Conservation (phyloP, 2,113 vertebrate species). For the Salvelinus sp. region DNA sequence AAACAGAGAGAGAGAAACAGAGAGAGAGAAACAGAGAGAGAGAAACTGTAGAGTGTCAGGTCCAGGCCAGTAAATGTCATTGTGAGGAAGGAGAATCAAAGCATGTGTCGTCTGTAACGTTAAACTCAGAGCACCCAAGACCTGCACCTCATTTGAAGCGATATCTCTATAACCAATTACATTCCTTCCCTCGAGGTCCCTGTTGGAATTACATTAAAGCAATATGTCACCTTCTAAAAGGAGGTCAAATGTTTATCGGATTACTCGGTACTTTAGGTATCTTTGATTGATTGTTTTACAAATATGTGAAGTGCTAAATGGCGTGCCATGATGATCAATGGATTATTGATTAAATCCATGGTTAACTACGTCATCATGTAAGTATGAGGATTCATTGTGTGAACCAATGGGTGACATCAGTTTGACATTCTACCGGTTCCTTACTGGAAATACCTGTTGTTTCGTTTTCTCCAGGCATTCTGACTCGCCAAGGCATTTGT, state of each 20-base stretch:
- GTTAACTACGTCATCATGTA: background rate
- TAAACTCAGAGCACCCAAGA: conserved; percentile 37
- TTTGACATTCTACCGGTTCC: background rate
- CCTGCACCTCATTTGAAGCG: conserved; percentile 24
- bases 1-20: background rate
- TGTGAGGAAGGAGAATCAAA: conserved; percentile 39
- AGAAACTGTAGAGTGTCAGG: background rate
- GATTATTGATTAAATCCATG: too few relatives aligned
- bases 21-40: background rate
- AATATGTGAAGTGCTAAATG: too few relatives aligned
- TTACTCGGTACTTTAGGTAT: too few relatives aligned
- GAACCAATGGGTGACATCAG: background rate
- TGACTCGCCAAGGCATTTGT: too few relatives aligned
- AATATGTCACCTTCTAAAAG: background rate
- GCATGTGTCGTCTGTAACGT: conserved; percentile 37
- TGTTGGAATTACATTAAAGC: background rate
- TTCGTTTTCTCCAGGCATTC: background rate
- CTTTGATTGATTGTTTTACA: too few relatives aligned
- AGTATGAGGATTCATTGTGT: background rate
- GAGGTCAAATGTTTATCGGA: too few relatives aligned
- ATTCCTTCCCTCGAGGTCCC: background rate
- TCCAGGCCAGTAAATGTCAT: conserved; percentile 47
- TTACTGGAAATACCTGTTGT: background rate
- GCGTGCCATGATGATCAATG: too few relatives aligned
- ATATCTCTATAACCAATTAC: conserved; percentile 48